Percentiles rank a stretch among this genome's conserved stretches.
Conservation (phyloP, 2,888 invertebrate genomes). For the Brenthis ino region DNA sequence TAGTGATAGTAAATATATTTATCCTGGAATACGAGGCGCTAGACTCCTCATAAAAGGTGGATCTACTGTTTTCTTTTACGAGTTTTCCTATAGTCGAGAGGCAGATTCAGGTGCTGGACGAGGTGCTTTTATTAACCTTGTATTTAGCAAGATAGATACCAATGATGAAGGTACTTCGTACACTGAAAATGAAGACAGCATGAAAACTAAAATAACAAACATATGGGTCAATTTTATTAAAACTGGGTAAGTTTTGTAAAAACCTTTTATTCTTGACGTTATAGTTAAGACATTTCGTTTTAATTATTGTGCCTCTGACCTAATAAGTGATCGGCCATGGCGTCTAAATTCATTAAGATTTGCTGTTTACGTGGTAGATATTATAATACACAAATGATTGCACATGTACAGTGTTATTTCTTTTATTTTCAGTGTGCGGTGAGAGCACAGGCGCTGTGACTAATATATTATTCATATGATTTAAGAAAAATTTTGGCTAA, state of each 20-base stretch:
- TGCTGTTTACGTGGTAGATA: too few relatives aligned
- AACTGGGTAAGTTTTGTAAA: constrained; percentile 67
- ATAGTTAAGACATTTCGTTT: too few relatives aligned
- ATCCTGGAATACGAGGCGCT: constrained; percentile 58
- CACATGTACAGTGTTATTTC: too few relatives aligned
- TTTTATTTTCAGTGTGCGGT: too few relatives aligned
- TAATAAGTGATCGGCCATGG: too few relatives aligned
- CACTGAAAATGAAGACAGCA: constrained; percentile 29
- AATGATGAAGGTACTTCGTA: constrained; percentile 22
- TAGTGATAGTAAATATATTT: constrained; percentile 61
- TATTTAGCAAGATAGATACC: constrained; percentile 60
- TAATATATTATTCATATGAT: too few relatives aligned
- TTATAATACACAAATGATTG: too few relatives aligned
- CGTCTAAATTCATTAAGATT: too few relatives aligned
- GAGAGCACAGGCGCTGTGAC: too few relatives aligned
- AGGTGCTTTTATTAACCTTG: constrained; percentile 79
- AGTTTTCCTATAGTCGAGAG: constrained; percentile 77
- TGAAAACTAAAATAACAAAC: constrained; percentile 49
- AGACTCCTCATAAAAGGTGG: constrained; percentile 54
- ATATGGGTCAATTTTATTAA: constrained; percentile 76
- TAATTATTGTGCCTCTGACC: too few relatives aligned
- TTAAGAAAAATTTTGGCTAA: too few relatives aligned
- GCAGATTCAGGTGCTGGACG: constrained; percentile 57
- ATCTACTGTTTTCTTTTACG: constrained; percentile 79
- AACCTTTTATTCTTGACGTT: not conserved